Conservation (phyloP, 2,888 invertebrate genomes). For the Fissipunctia ypsillon region DNA sequence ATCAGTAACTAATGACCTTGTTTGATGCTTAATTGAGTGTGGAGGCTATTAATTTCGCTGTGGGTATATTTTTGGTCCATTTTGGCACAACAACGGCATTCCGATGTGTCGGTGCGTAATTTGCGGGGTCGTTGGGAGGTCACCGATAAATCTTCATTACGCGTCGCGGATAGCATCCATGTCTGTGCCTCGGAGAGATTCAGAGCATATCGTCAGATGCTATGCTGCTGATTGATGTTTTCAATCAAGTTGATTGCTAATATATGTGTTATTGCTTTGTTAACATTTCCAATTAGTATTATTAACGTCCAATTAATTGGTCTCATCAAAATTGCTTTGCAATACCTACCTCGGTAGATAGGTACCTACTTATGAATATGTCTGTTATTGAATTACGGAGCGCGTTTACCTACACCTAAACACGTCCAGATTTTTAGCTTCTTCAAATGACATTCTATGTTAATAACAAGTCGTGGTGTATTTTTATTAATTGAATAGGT, state of each 20-base stretch:
- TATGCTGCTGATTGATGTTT: conserved; percentile 37
- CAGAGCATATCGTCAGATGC: conserved; percentile 37
- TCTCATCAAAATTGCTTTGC: neutral
- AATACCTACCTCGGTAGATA: neutral
- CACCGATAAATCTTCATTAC: conserved; percentile 77
- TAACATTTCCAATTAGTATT: neutral
- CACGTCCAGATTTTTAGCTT: neutral
- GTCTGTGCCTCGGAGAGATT: conserved; percentile 66
- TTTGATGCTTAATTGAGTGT: conserved; percentile 60
- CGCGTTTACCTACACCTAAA: neutral
- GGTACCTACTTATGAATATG: neutral
- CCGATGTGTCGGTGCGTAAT: conserved; percentile 69
- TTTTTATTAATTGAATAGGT: neutral
- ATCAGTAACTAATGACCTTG: conserved; percentile 42
- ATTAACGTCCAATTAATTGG: neutral
- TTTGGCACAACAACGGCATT: conserved; percentile 63
- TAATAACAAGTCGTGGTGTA: neutral
- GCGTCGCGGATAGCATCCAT: conserved; percentile 64
- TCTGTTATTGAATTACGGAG: neutral
- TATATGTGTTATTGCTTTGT: conserved; percentile 1
- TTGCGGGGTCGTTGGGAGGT: conserved; percentile 69
- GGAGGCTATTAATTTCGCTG: conserved; percentile 58
- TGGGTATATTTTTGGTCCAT: conserved; percentile 62
- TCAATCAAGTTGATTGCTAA: conserved; percentile 21
- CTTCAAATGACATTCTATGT: neutral